Conservation (phyloP, 1,140 invertebrate species). For the Drosophila mauritiana region DNA sequence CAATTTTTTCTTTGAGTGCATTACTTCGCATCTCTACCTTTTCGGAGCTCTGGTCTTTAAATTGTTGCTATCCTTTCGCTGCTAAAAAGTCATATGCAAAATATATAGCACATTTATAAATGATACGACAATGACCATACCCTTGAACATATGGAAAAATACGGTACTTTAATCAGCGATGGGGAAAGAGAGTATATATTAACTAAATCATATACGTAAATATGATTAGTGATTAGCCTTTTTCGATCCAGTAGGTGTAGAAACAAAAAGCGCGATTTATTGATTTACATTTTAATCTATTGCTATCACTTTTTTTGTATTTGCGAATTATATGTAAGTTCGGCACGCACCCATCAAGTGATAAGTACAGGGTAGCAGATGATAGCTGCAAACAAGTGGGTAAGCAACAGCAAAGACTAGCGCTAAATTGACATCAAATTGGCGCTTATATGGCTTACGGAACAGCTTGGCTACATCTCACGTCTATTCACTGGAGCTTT, state of each 20-base stretch:
- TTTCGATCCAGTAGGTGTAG: too few species aligned
- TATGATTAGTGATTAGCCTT: too few species aligned
- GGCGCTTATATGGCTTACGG: slow-evolving; percentile 34
- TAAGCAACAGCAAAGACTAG: slow-evolving; percentile 33
- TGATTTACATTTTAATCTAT: too few species aligned
- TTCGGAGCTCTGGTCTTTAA: background rate
- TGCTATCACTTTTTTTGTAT: too few species aligned
- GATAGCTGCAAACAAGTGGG: slow-evolving; percentile 14
- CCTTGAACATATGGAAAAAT: background rate
- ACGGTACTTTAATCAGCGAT: too few species aligned
- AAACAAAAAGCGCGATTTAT: too few species aligned
- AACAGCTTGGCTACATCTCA: slow-evolving; percentile 4
- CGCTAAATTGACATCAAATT: slow-evolving; percentile 68
- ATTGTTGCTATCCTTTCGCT: slow-evolving; percentile 10
- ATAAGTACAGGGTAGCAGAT: slow-evolving; percentile 8
- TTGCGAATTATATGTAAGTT: background rate
- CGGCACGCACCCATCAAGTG: too few species aligned
- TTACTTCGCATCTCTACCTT: background rate
- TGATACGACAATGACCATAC: background rate
- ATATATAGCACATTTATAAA: background rate
- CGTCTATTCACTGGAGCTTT: slow-evolving; percentile 59
- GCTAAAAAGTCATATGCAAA: slow-evolving; percentile 42
- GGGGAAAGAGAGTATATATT: too few species aligned
- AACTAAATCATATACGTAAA: too few species aligned
- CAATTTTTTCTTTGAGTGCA: background rate